phyloP scores from a whole-genome alignment of 2,113 vertebrate species.

The Balaenoptera acutorostrata region DNA sequence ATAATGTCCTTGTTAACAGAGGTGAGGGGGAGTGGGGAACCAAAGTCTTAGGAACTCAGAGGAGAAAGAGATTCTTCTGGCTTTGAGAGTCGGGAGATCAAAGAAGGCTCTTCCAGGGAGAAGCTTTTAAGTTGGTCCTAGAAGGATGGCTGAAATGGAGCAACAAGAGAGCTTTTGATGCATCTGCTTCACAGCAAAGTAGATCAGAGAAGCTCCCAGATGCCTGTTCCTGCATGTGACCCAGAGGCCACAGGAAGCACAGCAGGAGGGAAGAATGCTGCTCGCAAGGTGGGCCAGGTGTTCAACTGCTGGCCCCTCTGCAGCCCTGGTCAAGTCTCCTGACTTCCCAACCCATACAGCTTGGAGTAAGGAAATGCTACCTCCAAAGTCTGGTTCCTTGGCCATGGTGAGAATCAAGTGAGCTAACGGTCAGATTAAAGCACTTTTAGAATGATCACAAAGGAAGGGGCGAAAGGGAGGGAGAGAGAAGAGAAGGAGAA shows the following conservation, averaged over 20 bases:
- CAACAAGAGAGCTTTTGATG: no score
- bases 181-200: background rate
- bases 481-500: background rate
- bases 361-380: background rate
- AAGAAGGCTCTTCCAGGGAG: background rate
- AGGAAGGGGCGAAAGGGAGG: background rate
- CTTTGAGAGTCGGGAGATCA: background rate
- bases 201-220: background rate
- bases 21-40: background rate
- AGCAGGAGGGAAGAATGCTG: background rate
- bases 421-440: background rate
- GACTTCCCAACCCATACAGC: background rate
- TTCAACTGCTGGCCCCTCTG: no score
- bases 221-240: background rate
- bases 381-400: background rate
- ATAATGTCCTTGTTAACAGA: background rate
- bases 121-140: background rate
- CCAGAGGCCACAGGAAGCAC: background rate
- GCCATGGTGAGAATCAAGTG: background rate
- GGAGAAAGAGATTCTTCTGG: background rate
- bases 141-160: background rate
- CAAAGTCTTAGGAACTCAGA: background rate
- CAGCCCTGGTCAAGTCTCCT: background rate
- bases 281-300: accelerated
- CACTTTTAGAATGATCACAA: background rate